A percentile compares a stretch with the other conserved stretches of the same genome.
Conservation (phyloP, 2,113 vertebrate species). For the Elgaria multicarinata region DNA sequence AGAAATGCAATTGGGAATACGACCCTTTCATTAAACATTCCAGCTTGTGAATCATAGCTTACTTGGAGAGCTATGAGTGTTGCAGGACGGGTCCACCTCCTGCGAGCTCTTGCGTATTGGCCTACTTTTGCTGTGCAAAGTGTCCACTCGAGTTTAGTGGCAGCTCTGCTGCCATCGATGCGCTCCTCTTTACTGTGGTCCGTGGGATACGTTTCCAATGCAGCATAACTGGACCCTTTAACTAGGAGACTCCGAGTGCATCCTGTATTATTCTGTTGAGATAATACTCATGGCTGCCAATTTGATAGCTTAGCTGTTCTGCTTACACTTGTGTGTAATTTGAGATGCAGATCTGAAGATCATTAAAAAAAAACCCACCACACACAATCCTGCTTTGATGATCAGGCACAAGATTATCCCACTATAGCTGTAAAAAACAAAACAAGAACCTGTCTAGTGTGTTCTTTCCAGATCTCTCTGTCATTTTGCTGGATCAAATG, state of each 20-base stretch:
- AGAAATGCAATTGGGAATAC: not conserved
- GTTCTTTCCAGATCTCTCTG: conserved; percentile 60
- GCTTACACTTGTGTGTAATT: conserved; percentile 52
- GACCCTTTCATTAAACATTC: not conserved
- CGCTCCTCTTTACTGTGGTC: conserved; percentile 32
- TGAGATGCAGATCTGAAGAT: conserved; percentile 69
- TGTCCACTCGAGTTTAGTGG: not conserved
- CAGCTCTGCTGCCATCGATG: conserved; percentile 27
- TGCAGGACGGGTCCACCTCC: not conserved
- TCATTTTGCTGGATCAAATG: conserved; percentile 59
- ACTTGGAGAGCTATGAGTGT: not conserved
- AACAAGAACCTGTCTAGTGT: conserved; percentile 4
- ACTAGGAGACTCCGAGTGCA: conserved; percentile 36
- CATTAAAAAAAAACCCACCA: conserved; percentile 36
- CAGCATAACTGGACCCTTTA: conserved; percentile 46
- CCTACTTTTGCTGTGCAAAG: conserved; percentile 4
- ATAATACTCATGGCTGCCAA: conserved; percentile 51
- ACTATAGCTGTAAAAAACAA: conserved; percentile 49
- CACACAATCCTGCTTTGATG: conserved; percentile 66
- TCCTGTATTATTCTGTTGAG: conserved; percentile 51
- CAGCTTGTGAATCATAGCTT: not conserved
- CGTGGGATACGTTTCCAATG: not conserved
- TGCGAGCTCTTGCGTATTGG: conserved; percentile 3
- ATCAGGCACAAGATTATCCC: conserved; percentile 67
- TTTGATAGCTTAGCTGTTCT: conserved; percentile 55